Evolutionary conservation across 2,113 vertebrate genomes (phyloP).

Genomic region (Lutjanus erythropterus): DNA sequence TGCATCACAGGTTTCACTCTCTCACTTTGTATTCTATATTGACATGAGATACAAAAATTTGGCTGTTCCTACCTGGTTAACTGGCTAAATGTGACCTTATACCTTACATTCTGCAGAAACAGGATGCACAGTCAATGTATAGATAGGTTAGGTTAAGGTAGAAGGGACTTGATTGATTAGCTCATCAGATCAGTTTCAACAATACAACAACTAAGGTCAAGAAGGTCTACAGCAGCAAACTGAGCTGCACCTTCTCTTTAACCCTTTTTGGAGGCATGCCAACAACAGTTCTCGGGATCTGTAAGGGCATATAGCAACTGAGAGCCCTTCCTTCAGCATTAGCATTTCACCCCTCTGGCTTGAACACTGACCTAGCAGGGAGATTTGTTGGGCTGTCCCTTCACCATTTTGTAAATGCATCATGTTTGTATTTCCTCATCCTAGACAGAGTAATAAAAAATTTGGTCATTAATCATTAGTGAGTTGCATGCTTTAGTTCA

Average conservation of each 20-base stretch:
- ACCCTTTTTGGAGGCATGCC: not conserved
- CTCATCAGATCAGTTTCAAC: not conserved
- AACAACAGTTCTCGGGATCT: not conserved
- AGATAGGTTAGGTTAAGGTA: not conserved
- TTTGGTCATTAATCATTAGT: not conserved
- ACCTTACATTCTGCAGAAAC: not conserved
- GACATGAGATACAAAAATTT: too few species aligned
- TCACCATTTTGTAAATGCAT: slow-evolving; percentile 13
- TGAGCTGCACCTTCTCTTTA: slow-evolving; percentile 7
- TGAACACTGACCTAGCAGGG: slow-evolving; percentile 39
- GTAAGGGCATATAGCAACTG: not conserved
- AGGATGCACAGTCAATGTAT: not conserved
- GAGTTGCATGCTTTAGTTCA: not conserved
- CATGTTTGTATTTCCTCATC: not conserved
- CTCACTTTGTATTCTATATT: not conserved
- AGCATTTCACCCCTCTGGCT: slow-evolving; percentile 41
- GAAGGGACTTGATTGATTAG: not conserved
- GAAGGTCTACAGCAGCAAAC: not conserved
- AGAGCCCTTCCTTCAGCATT: slow-evolving; percentile 9
- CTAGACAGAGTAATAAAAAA: slow-evolving; percentile 6
- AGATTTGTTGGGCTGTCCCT: not conserved
- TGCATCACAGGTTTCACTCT: not conserved
- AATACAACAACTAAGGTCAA: not conserved
- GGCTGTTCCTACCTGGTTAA: not conserved
- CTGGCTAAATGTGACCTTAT: not conserved